Conservation (phyloP, 2,888 invertebrate genomes). For the Branchinecta sandiegonensis region DNA sequence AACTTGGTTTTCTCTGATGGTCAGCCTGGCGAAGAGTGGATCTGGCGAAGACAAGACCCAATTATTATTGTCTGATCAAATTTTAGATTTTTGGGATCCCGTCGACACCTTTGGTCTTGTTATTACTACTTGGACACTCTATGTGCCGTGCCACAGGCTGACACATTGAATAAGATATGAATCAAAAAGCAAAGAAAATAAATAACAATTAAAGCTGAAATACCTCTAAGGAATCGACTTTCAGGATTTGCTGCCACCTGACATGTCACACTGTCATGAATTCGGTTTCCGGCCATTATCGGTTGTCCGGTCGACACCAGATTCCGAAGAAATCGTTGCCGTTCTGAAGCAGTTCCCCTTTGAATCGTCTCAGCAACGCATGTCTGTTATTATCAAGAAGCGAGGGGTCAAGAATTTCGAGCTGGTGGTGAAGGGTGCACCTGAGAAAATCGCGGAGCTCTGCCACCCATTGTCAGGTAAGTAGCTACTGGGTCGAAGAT, state of each 20-base stretch:
- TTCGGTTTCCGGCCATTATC: background rate
- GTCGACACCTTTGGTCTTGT: too few species aligned
- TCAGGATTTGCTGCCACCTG: background rate
- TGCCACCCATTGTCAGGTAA: slow-evolving; percentile 36
- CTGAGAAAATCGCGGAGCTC: slow-evolving; percentile 39
- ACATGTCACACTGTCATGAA: background rate
- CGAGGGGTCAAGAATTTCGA: slow-evolving; percentile 28
- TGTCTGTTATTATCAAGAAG: slow-evolving; percentile 17
- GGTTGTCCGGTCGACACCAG: background rate
- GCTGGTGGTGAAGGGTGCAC: slow-evolving; percentile 42
- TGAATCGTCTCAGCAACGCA: slow-evolving; percentile 25
- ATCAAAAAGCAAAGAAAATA: too few species aligned
- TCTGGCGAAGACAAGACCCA: too few species aligned
- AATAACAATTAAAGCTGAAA: too few species aligned
- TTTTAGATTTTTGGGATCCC: too few species aligned
- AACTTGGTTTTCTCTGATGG: too few species aligned
- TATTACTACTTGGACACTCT: too few species aligned
- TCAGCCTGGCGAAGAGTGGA: too few species aligned
- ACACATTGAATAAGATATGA: too few species aligned
- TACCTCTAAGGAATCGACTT: too few species aligned
- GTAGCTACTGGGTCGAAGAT: slow-evolving; percentile 19
- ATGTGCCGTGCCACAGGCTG: too few species aligned
- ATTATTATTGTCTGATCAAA: too few species aligned
- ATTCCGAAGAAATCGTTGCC: slow-evolving; percentile 24
- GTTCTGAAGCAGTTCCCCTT: slow-evolving; percentile 29